Evolutionary conservation across 2,797 vertebrate species (phyloP).

Genomic region (Momotus momota): DNA sequence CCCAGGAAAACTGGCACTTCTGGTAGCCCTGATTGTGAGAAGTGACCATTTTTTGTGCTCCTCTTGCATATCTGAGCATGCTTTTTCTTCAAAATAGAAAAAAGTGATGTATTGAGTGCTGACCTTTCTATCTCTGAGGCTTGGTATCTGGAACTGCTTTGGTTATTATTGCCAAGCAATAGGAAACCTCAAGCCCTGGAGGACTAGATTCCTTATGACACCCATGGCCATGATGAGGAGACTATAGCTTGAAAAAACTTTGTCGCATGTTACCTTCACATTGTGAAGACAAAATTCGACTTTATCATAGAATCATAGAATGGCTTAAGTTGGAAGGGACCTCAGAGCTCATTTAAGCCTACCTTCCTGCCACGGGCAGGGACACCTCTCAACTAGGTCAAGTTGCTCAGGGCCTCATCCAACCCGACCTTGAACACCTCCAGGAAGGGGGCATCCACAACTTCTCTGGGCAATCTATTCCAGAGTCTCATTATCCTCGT

Average conservation of each 20-base stretch:
- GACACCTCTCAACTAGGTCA: too few relatives aligned
- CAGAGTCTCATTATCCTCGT: too few relatives aligned
- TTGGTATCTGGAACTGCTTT: not conserved
- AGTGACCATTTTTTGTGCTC: not conserved
- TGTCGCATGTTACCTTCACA: not conserved
- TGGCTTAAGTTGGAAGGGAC: too few relatives aligned
- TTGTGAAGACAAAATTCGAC: not conserved
- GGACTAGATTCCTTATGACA: not conserved
- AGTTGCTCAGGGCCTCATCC: too few relatives aligned
- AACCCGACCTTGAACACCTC: too few relatives aligned
- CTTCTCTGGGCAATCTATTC: too few relatives aligned
- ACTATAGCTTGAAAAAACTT: not conserved
- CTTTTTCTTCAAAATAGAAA: not conserved
- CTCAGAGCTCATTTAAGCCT: too few relatives aligned
- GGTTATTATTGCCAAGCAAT: not conserved
- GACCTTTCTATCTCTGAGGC: not conserved
- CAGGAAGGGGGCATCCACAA: too few relatives aligned
- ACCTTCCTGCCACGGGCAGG: too few relatives aligned
- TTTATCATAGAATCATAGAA: not conserved
- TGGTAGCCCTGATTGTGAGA: not conserved
- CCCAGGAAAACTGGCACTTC: not conserved
- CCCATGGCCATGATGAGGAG: not conserved
- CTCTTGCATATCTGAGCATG: not conserved
- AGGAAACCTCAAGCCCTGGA: not conserved
- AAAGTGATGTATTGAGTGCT: not conserved